Evolutionary conservation across 2,888 invertebrate species (phyloP).

Genomic region (Caenorhabditis sp.): DNA sequence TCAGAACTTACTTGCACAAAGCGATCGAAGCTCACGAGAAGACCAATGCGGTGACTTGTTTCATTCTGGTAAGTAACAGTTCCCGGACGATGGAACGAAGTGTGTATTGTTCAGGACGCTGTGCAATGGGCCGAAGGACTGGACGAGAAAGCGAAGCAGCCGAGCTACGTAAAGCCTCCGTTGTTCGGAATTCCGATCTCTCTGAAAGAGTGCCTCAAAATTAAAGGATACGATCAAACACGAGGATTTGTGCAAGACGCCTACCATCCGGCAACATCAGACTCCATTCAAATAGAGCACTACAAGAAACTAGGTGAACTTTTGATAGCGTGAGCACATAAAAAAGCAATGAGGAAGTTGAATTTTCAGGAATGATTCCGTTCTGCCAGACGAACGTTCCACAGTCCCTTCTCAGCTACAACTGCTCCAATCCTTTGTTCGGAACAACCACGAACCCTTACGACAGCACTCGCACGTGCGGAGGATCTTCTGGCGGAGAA

Average conservation of each 20-base stretch:
- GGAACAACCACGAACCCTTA: conserved; percentile 71
- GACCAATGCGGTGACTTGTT: conserved; percentile 71
- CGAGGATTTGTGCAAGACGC: conserved; percentile 78
- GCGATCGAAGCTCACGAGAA: conserved; percentile 68
- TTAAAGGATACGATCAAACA: conserved; percentile 73
- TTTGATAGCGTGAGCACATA: background rate
- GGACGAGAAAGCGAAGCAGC: conserved; percentile 64
- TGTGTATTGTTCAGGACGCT: conserved; percentile 67
- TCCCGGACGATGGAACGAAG: background rate
- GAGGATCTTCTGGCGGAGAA: conserved; percentile 68
- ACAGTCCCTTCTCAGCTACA: conserved; percentile 77
- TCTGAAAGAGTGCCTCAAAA: conserved; percentile 72
- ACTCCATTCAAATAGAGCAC: conserved; percentile 66
- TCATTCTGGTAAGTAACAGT: conserved; percentile 47
- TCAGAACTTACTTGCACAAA: conserved; percentile 65
- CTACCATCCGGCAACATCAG: conserved; percentile 62
- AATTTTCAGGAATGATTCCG: conserved; percentile 80
- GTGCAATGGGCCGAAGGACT: conserved; percentile 66
- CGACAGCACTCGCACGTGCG: conserved; percentile 58
- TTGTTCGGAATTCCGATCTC: conserved; percentile 76
- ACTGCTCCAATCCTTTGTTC: conserved; percentile 80
- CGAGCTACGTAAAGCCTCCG: conserved; percentile 65
- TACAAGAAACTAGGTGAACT: conserved; percentile 63
- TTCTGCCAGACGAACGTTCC: conserved; percentile 81
- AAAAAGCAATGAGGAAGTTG: conserved; percentile 25